phyloP scores from a whole-genome alignment of 2,113 vertebrate genomes.

The Zapus hudsonius region DNA sequence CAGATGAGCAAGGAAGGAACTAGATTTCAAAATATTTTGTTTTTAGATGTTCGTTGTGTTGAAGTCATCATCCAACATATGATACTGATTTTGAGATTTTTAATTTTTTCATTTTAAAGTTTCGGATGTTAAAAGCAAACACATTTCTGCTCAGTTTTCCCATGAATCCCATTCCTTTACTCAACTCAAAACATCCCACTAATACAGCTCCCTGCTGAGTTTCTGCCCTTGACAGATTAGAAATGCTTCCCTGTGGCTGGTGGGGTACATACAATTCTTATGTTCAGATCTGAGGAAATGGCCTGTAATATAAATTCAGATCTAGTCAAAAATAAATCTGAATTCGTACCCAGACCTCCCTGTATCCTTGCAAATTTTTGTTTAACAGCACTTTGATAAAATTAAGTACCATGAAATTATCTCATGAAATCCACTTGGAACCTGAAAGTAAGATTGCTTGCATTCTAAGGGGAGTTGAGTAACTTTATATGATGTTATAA shows the following conservation, averaged over 20 bases:
- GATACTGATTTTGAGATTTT: conserved; percentile 69
- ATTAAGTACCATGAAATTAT: conserved; percentile 34
- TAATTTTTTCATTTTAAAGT: conserved; percentile 68
- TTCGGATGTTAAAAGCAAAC: conserved; percentile 56
- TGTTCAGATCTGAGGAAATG: conserved; percentile 7
- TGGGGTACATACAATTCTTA: not conserved
- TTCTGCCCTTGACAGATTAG: not conserved
- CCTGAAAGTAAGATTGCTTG: not conserved
- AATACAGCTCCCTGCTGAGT: not conserved
- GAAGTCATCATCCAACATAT: conserved; percentile 62
- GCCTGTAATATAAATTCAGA: not conserved
- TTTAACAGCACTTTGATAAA: not conserved
- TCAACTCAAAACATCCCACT: conserved; percentile 48
- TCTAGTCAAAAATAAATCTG: not conserved
- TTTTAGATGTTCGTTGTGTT: conserved; percentile 40
- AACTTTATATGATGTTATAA: not conserved
- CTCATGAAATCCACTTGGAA: not conserved
- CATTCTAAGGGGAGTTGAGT: not conserved
- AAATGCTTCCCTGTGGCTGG: not conserved
- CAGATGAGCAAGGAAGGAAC: conserved; percentile 58
- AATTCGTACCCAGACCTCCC: not conserved
- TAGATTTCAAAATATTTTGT: conserved; percentile 72
- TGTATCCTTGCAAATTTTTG: not conserved
- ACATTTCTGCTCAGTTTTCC: conserved; percentile 55
- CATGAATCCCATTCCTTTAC: conserved; percentile 42